Conservation (phyloP, 35 echinoderm and acorn worm genomes). For the Strongylocentrotus purpuratus region DNA sequence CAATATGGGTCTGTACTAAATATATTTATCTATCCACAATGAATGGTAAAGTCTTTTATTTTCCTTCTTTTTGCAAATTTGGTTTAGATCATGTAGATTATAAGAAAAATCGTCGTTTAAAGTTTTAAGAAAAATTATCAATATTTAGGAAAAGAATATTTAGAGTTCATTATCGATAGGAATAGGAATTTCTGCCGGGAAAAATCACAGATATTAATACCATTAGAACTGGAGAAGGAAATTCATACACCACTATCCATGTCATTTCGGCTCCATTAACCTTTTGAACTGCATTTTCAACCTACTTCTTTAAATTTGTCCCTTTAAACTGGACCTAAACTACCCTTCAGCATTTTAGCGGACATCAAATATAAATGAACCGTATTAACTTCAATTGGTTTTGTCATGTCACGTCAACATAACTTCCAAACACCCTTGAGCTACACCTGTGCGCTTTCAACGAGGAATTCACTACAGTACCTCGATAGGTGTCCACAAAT, state of each 20-base stretch:
- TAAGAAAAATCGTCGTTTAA: too few relatives aligned
- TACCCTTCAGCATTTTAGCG: not conserved
- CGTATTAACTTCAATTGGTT: not conserved
- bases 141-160: too few relatives aligned
- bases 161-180: too few relatives aligned
- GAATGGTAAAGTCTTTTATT: too few relatives aligned
- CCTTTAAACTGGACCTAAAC: not conserved
- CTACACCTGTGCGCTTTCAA: constrained; percentile 1
- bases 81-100: too few relatives aligned
- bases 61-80: too few relatives aligned
- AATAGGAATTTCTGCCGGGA: too few relatives aligned
- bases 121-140: too few relatives aligned
- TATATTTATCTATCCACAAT: too few relatives aligned
- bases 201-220: too few relatives aligned
- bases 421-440: not conserved
- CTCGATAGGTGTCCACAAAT: constrained; percentile 8
- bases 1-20: too few relatives aligned
- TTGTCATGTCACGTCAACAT: not conserved
- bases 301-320: not conserved
- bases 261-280: not conserved
- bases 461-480: not conserved
- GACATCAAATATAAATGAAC: not conserved
- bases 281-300: not conserved
- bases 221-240: too few relatives aligned
- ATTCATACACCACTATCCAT: not conserved